These are phyloP conservation scores for Plebejus anna DNA, from an alignment of 2,888 invertebrate genomes.

Conservation along the genomic window DNA sequence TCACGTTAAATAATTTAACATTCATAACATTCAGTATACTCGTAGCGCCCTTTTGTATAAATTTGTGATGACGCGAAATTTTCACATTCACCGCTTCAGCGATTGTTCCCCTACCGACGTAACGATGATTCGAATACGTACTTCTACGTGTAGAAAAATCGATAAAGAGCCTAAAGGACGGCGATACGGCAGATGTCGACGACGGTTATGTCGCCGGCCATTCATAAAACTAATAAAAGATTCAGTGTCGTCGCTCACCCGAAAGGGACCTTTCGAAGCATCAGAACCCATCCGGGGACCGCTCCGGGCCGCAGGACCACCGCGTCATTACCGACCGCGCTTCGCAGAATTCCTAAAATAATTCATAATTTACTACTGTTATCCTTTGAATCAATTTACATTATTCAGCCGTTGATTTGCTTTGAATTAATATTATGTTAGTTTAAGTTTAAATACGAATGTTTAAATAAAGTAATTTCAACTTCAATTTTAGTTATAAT, in stretches of 20 bases:
- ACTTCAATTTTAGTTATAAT: background rate
- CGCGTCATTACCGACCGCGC: slow-evolving; percentile 58
- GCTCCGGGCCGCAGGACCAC: slow-evolving; percentile 56
- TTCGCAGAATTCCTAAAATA: slow-evolving; percentile 46
- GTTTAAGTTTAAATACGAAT: background rate
- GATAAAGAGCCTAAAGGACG: slow-evolving; percentile 58
- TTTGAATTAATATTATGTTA: background rate
- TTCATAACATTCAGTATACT: background rate
- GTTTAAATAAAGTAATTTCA: background rate
- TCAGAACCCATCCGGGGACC: slow-evolving; percentile 53
- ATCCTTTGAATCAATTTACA: background rate
- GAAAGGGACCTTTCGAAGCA: slow-evolving; percentile 63
- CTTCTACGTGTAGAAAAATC: slow-evolving; percentile 67
- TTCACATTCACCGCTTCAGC: slow-evolving; percentile 43
- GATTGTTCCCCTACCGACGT: slow-evolving; percentile 39
- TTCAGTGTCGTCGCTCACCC: slow-evolving; percentile 73
- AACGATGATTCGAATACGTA: slow-evolving; percentile 56
- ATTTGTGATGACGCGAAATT: slow-evolving; percentile 42
- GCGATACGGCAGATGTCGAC: slow-evolving; percentile 73
- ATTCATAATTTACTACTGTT: slow-evolving; percentile 21
- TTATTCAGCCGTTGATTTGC: background rate
- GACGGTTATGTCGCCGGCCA: slow-evolving; percentile 76
- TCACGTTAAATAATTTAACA: slow-evolving; percentile 2
- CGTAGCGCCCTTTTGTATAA: slow-evolving; percentile 37
- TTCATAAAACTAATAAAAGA: slow-evolving; percentile 78